Evolutionary conservation across 53 echinoderm and acorn worm genomes (phyloP).

Genomic region (Paelopatides confundens): DNA sequence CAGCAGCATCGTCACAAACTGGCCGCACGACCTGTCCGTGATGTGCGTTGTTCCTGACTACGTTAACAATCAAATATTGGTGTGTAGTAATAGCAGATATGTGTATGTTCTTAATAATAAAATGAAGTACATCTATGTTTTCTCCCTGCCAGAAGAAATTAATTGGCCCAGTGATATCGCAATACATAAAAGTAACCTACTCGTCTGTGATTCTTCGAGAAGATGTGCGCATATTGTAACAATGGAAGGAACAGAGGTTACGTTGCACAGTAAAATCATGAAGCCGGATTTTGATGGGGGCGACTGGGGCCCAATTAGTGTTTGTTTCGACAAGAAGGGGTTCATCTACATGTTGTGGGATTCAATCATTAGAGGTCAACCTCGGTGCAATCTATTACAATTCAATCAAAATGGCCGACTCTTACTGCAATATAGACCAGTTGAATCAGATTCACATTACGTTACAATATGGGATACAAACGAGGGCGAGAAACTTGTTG

Average conservation of each 20-base stretch:
- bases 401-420: background rate
- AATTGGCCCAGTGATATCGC: background rate
- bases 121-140: background rate
- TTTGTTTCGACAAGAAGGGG: background rate
- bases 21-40: background rate
- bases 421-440: background rate
- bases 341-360: background rate
- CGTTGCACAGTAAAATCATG: background rate
- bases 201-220: background rate
- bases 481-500: background rate
- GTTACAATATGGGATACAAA: background rate
- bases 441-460: background rate
- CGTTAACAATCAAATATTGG: background rate
- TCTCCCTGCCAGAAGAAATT: background rate
- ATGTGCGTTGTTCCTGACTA: background rate
- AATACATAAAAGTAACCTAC: background rate
- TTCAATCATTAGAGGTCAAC: background rate
- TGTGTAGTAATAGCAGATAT: background rate
- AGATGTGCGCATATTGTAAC: background rate
- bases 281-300: background rate
- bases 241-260: background rate
- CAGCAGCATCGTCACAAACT: background rate
- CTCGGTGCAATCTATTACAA: background rate
- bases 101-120: background rate
- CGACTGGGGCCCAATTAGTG: background rate